Conservation (phyloP, 2,113 vertebrate genomes). For the Rousettus leschenaultii region DNA sequence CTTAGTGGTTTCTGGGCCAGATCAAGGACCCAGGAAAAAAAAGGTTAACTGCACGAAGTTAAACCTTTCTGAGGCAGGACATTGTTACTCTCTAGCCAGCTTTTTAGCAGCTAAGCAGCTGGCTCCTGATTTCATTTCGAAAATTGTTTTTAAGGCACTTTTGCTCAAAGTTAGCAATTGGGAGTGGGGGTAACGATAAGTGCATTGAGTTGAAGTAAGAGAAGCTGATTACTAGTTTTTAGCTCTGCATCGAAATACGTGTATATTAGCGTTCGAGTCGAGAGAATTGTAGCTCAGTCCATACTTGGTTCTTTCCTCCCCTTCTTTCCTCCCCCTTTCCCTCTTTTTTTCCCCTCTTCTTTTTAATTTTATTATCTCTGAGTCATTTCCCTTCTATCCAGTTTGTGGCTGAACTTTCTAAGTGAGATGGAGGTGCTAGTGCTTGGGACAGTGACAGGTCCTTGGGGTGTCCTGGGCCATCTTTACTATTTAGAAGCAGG, state of each 20-base stretch:
- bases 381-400: neutral
- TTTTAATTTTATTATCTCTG: neutral
- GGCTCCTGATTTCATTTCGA: neutral
- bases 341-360: neutral
- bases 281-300: neutral
- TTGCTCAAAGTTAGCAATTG: neutral
- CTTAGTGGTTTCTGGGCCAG: neutral
- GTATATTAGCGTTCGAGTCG: neutral
- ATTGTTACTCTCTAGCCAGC: neutral
- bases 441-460: neutral
- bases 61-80: neutral
- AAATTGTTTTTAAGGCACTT: neutral
- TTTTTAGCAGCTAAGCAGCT: neutral
- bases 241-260: neutral
- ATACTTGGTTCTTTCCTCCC: neutral
- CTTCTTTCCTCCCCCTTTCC: too few species aligned
- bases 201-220: neutral
- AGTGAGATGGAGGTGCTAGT: neutral
- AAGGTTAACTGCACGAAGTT: neutral
- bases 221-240: neutral
- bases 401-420: neutral
- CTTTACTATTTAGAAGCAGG: neutral
- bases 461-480: neutral
- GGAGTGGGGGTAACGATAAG: neutral
- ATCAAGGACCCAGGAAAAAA: neutral